These are phyloP conservation scores for Hemicordylus capensis DNA, from an alignment of 2,113 vertebrate genomes.

Conservation along the genomic window DNA sequence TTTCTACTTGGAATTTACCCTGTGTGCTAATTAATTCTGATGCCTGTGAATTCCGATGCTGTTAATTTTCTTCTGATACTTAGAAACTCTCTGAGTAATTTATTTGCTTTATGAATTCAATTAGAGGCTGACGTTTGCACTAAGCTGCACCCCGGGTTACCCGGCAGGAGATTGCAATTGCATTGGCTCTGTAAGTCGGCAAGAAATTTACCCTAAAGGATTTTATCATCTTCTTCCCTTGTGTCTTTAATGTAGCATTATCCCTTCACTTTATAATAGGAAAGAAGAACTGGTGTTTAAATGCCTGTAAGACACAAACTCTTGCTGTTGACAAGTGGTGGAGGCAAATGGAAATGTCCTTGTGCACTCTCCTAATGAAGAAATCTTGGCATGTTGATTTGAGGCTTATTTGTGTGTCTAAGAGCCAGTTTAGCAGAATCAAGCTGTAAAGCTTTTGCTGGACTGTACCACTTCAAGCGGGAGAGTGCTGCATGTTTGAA, in stretches of 20 bases:
- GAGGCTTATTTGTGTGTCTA: background rate
- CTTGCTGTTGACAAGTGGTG: background rate
- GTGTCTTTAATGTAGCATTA: conserved; percentile 4
- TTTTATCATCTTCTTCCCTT: conserved; percentile 17
- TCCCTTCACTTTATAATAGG: background rate
- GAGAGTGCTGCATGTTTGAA: background rate
- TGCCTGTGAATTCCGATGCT: conserved; percentile 7
- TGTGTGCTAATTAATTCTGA: conserved; percentile 33
- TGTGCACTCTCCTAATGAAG: background rate
- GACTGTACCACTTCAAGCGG: background rate
- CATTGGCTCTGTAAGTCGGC: background rate
- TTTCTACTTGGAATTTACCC: conserved; percentile 7
- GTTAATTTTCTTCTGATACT: conserved; percentile 40
- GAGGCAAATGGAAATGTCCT: background rate
- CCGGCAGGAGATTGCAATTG: background rate
- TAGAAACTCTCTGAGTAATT: conserved; percentile 36
- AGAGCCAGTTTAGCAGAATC: background rate
- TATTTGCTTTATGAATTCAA: conserved; percentile 42
- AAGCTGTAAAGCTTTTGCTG: background rate
- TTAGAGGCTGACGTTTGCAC: conserved; percentile 30
- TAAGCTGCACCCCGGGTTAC: conserved; percentile 24
- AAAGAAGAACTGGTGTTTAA: background rate
- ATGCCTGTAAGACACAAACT: background rate
- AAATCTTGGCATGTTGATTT: background rate
- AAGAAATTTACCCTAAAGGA: conserved; percentile 17